Evolutionary conservation across 2,888 invertebrate species (phyloP).

Genomic region (Mimas tiliae): DNA sequence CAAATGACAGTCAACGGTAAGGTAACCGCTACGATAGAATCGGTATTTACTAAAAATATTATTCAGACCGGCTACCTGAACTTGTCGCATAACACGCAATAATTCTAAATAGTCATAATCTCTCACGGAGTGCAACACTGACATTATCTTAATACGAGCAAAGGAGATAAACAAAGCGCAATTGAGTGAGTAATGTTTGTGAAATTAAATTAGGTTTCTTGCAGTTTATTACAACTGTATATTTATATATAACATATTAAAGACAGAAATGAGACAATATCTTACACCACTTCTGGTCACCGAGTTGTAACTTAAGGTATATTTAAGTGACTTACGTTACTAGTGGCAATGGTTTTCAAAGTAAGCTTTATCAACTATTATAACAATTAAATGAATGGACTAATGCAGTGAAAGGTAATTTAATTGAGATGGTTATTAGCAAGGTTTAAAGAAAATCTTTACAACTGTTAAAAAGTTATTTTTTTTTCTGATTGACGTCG

Average conservation of each 20-base stretch:
- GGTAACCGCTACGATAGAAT: neutral
- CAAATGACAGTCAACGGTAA: neutral
- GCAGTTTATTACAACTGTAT: slow-evolving; percentile 41
- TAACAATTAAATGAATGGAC: slow-evolving; percentile 19
- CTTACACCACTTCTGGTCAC: slow-evolving; percentile 33
- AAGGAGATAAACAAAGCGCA: slow-evolving; percentile 19
- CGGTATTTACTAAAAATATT: slow-evolving; percentile 13
- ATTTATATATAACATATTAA: slow-evolving; percentile 42
- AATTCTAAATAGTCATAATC: slow-evolving; percentile 16
- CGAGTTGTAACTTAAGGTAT: slow-evolving; percentile 21
- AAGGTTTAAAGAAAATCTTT: too few relatives aligned
- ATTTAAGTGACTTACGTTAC: slow-evolving; percentile 13
- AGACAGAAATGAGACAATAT: slow-evolving; percentile 42
- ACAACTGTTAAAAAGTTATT: too few relatives aligned
- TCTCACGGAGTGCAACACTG: slow-evolving; percentile 6
- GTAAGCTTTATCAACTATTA: slow-evolving; percentile 9
- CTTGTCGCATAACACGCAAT: slow-evolving; percentile 1
- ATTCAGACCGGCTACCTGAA: neutral
- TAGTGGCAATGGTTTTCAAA: neutral
- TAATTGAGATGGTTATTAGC: too few relatives aligned
- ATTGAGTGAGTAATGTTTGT: slow-evolving; percentile 40
- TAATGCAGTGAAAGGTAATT: too few relatives aligned
- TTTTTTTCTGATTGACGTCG: too few relatives aligned
- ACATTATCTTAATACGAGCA: slow-evolving; percentile 22
- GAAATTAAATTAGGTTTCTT: slow-evolving; percentile 46